phyloP scores from a whole-genome alignment of 2,888 invertebrate species.

The Ganaspis brasiliensis region DNA sequence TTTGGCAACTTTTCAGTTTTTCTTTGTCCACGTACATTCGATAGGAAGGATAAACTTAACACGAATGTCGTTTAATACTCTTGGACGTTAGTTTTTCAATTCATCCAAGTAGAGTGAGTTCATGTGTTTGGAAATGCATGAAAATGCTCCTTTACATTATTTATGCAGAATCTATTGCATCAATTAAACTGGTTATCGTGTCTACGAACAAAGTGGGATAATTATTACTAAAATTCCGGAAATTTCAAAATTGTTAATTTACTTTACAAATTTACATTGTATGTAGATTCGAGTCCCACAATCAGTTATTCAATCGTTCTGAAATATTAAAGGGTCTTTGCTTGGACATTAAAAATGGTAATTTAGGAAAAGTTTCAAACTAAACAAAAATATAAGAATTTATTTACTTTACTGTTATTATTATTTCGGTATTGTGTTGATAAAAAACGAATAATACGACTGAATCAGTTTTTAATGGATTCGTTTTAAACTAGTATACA shows the following conservation, averaged over 20 bases:
- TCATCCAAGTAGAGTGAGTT: not conserved
- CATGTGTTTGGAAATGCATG: not conserved
- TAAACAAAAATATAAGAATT: too few relatives aligned
- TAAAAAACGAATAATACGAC: too few relatives aligned
- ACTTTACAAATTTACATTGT: not conserved
- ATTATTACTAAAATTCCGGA: not conserved
- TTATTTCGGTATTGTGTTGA: too few relatives aligned
- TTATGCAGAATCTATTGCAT: slow-evolving; percentile 2
- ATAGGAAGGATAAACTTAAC: not conserved
- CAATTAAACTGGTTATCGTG: not conserved
- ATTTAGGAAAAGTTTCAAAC: not conserved
- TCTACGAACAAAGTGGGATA: not conserved
- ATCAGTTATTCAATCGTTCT: not conserved
- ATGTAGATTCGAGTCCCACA: not conserved
- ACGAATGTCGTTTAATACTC: not conserved
- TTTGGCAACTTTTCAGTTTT: not conserved
- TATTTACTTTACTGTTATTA: too few relatives aligned
- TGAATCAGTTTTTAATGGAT: too few relatives aligned
- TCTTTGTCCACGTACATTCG: not conserved
- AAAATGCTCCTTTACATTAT: too few relatives aligned
- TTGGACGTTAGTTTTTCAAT: not conserved
- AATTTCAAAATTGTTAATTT: not conserved
- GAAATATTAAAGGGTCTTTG: not conserved
- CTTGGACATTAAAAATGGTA: not conserved
- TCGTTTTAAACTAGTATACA: too few relatives aligned